Percentiles rank a stretch among this genome's conserved stretches.
Evolutionary conservation across 2,797 vertebrate species (phyloP).

Genomic region (Xiphophorus birchmanni): DNA sequence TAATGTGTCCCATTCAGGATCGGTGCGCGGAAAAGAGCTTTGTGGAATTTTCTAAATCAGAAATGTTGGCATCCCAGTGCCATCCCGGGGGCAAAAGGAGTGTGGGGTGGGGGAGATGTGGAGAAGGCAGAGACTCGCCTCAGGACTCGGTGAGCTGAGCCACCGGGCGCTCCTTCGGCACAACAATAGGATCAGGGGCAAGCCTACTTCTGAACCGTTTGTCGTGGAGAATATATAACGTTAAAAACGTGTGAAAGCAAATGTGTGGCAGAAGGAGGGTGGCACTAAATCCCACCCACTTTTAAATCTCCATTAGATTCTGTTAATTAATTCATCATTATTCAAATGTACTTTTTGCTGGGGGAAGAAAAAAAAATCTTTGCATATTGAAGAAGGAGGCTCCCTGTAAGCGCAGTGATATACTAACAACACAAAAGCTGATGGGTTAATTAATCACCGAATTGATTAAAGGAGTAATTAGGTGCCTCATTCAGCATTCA

Average conservation of each 20-base stretch:
- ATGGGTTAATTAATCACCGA: conserved; percentile 74
- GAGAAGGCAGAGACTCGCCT: conserved; percentile 55
- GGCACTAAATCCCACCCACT: conserved; percentile 80
- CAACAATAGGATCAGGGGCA: conserved; percentile 68
- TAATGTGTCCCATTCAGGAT: conserved; percentile 77
- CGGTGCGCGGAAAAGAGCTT: conserved; percentile 70
- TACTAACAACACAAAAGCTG: conserved; percentile 76
- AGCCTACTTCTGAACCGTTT: conserved; percentile 60
- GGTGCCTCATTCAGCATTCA: conserved; percentile 72
- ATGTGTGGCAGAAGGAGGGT: conserved; percentile 72
- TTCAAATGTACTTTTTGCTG: conserved; percentile 71
- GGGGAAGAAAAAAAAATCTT: conserved; percentile 40
- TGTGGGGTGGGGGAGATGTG: conserved; percentile 7
- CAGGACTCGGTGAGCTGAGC: conserved; percentile 70
- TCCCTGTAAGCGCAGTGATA: conserved; percentile 68
- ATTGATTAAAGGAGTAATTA: conserved; percentile 79
- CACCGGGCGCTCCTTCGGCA: conserved; percentile 72
- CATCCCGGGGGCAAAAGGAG: conserved; percentile 60
- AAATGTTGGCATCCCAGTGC: conserved; percentile 70
- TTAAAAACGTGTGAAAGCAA: conserved; percentile 42
- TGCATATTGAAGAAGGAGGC: conserved; percentile 64
- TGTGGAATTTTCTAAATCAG: conserved; percentile 78
- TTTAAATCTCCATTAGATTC: conserved; percentile 75
- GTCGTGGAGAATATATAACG: conserved; percentile 26
- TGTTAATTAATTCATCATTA: conserved; percentile 81